Conservation (phyloP, 2,797 vertebrate genomes). For the Lacerta agilis region DNA sequence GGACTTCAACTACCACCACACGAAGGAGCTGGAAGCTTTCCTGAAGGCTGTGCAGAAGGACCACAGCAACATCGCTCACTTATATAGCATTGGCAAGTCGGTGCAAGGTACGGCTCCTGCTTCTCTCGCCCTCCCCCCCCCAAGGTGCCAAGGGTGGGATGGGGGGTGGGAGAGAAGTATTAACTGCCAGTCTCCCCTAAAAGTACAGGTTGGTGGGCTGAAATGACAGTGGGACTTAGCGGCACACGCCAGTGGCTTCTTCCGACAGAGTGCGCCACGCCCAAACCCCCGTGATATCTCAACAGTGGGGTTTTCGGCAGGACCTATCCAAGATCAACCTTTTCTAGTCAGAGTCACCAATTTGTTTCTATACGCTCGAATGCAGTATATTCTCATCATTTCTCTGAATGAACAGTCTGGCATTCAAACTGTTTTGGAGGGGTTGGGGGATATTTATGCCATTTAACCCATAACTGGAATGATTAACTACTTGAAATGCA, state of each 20-base stretch:
- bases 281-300: not conserved
- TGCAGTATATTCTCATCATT: not conserved
- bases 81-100: constrained; percentile 80
- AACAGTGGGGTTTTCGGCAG: not conserved
- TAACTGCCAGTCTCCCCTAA: not conserved
- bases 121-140: not conserved
- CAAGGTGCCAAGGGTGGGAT: not conserved
- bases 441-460: not conserved
- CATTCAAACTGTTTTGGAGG: not conserved
- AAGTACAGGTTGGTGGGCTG: not conserved
- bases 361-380: not conserved
- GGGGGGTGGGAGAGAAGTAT: not conserved
- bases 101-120: constrained; percentile 74
- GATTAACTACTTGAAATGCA: not conserved
- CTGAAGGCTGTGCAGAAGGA: constrained; percentile 65
- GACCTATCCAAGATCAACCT: not conserved
- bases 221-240: not conserved
- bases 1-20: constrained; percentile 78
- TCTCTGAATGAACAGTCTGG: not conserved
- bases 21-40: constrained; percentile 71
- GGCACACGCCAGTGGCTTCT: not conserved
- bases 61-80: constrained; percentile 71
- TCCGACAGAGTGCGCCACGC: not conserved
- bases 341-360: not conserved
- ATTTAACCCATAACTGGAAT: not conserved